A percentile compares a stretch with the other conserved stretches of the same genome.
phyloP scores from a whole-genome alignment of 2,888 invertebrate genomes.

The Acleris emargana region DNA sequence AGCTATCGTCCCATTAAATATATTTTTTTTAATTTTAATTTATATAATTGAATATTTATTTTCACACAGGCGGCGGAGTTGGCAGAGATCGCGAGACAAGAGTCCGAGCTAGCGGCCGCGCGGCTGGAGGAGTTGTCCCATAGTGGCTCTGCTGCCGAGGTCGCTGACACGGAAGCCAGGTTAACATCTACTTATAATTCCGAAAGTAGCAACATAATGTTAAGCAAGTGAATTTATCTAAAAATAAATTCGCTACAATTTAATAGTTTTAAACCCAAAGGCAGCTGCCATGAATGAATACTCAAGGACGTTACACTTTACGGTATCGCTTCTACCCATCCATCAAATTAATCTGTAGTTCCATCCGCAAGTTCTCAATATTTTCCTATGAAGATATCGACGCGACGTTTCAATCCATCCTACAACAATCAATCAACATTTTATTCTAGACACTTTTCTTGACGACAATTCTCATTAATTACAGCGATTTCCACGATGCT shows the following conservation, averaged over 20 bases:
- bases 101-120: slow-evolving; percentile 83
- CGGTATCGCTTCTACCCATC: too few relatives aligned
- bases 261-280: too few relatives aligned
- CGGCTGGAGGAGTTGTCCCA: slow-evolving; percentile 83
- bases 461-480: slow-evolving; percentile 34
- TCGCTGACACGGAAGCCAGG: slow-evolving; percentile 66
- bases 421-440: slow-evolving; percentile 30
- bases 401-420: too few relatives aligned
- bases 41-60: too few relatives aligned
- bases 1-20: too few relatives aligned
- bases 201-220: not conserved
- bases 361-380: too few relatives aligned
- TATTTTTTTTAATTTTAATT: too few relatives aligned
- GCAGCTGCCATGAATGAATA: too few relatives aligned
- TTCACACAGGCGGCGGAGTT: slow-evolving; percentile 85
- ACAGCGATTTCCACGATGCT: slow-evolving; percentile 65
- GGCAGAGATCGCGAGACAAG: slow-evolving; percentile 85
- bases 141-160: slow-evolving; percentile 69
- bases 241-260: too few relatives aligned
- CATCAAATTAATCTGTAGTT: too few relatives aligned
- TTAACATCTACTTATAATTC: slow-evolving; percentile 36
- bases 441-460: slow-evolving; percentile 20
- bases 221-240: not conserved
- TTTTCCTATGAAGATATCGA: too few relatives aligned
- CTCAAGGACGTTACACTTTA: too few relatives aligned